Evolutionary conservation across 2,888 invertebrate genomes (phyloP), one percentile per base, ranked within the genome.

Genomic region (Pollenia amentaria): DNA sequence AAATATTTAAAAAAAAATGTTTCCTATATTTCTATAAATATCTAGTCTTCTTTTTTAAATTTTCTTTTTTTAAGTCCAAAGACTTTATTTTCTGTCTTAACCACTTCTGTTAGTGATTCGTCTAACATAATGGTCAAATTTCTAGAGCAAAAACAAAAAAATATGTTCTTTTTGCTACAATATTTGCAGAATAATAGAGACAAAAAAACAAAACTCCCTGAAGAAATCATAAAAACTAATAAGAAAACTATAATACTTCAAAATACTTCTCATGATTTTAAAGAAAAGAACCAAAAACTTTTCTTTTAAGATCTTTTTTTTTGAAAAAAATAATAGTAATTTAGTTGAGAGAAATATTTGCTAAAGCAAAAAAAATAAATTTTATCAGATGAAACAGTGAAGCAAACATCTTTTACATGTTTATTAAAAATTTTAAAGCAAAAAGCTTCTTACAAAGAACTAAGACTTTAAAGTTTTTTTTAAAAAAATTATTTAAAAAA

Each of bases 201-300:
- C 46, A 72, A 51, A 73, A n/a, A 29, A 29, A 29, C 29, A 4
- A 29, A 78, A 73, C 60, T 83, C 79, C 78, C 82, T 40, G 9
- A 82, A 83, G 86, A 70, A 86, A 78, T 83, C 75, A 82, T 65
- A 83, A 79, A 82, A 83, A 64, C 75, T 82, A 86, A 83, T 75
- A 79, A 48, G 69, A 83, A 83, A 86, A 79, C 75, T 79, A 42
- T 77, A 82, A 69, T 81, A 73, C 72, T 80, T 55, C 53, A 73
- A 77, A 78, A 67, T 82, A 60, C 11, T 62, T 73, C 18, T 38
- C 11, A 40, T 40, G 2, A 6, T 75, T 42, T 57, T 44, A 14
- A 2, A 11, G 46, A 18, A 44, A 42, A 42, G 44, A 44, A 2
- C 40, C 3, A 38, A 62, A 72, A 55, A 40, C 53, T 44, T 73